phyloP scores from a whole-genome alignment of 2,888 invertebrate genomes.

The Resseliella maxima region DNA sequence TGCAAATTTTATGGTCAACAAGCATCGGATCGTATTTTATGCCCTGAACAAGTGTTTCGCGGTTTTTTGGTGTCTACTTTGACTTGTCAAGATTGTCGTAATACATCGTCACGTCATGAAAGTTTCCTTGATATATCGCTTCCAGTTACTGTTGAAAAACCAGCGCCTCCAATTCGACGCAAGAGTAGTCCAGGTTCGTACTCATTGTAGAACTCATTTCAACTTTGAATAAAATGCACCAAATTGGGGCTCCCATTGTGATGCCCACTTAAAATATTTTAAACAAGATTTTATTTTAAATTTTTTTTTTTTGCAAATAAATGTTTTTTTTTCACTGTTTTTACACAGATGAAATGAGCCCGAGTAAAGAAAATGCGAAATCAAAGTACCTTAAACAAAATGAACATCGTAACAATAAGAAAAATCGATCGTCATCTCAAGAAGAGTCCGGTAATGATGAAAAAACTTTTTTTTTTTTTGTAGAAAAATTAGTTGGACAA shows the following conservation, averaged over 20 bases:
- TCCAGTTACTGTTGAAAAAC: constrained; percentile 82
- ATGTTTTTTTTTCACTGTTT: too few relatives aligned
- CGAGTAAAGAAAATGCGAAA: constrained; percentile 72
- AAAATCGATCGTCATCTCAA: constrained; percentile 59
- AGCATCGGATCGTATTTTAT: constrained; percentile 78
- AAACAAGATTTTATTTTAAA: too few relatives aligned
- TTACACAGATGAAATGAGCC: constrained; percentile 61
- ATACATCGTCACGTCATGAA: constrained; percentile 88
- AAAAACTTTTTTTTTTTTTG: too few relatives aligned
- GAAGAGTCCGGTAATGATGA: too few relatives aligned
- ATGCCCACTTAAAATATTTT: too few relatives aligned
- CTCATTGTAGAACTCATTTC: too few relatives aligned
- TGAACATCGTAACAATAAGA: constrained; percentile 64
- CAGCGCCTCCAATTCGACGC: constrained; percentile 75
- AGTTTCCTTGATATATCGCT: constrained; percentile 95
- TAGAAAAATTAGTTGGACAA: too few relatives aligned
- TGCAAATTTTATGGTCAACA: constrained; percentile 87
- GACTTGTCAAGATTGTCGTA: constrained; percentile 88
- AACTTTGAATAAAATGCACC: too few relatives aligned
- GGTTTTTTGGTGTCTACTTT: constrained; percentile 91
- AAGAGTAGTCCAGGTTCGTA: constrained; percentile 65
- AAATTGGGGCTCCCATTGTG: too few relatives aligned
- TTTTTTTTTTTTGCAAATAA: too few relatives aligned
- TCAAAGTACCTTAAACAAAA: constrained; percentile 68
- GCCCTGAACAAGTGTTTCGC: constrained; percentile 91